Percentiles rank a stretch among this genome's conserved stretches.
Conservation (phyloP, 2,797 vertebrate genomes). For the Microhierax caerulescens region DNA sequence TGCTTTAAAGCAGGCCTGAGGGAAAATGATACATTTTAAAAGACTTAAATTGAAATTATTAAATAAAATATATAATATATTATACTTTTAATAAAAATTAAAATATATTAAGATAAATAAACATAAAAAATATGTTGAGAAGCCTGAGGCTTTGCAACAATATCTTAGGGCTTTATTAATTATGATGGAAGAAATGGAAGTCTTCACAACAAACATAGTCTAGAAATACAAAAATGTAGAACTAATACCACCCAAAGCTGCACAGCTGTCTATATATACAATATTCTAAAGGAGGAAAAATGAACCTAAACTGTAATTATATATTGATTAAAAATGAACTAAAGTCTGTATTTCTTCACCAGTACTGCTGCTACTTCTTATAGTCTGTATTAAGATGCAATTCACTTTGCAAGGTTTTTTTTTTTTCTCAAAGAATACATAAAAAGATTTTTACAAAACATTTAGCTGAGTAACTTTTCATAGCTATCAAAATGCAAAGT, state of each 20-base stretch:
- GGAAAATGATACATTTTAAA: not conserved
- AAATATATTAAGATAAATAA: too few species aligned
- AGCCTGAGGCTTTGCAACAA: not conserved
- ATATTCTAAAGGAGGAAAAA: not conserved
- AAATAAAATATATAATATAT: too few species aligned
- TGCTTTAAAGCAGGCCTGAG: not conserved
- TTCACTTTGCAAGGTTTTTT: not conserved
- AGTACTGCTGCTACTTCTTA: not conserved
- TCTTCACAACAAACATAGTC: not conserved
- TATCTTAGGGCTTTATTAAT: not conserved
- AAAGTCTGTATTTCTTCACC: not conserved
- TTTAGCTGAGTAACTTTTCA: not conserved
- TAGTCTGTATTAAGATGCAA: not conserved
- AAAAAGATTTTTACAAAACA: not conserved
- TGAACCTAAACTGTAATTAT: not conserved
- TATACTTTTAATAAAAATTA: too few species aligned
- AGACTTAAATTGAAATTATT: not conserved
- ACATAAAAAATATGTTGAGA: not conserved
- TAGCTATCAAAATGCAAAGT: not conserved
- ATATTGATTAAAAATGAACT: not conserved
- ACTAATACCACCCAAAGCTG: not conserved
- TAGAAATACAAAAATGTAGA: not conserved
- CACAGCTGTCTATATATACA: not conserved
- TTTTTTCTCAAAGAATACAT: not conserved
- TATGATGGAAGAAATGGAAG: not conserved